These are phyloP conservation scores for Fragum whitleyi DNA, from an alignment of 2,888 invertebrate species.

Conservation along the genomic window DNA sequence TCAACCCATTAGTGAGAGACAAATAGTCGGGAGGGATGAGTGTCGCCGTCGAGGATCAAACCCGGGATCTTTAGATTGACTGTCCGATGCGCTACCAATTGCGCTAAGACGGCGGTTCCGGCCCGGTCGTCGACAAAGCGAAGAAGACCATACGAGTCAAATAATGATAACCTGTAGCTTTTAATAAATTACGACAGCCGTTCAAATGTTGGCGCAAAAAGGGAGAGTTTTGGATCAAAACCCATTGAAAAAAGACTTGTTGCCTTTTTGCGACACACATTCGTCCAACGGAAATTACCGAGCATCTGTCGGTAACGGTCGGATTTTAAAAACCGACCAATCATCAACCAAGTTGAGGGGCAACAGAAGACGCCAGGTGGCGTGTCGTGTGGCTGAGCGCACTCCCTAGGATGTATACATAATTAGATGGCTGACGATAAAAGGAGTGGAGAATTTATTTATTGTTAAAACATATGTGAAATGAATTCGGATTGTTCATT, in stretches of 20 bases:
- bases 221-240: background rate
- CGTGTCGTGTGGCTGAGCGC: constrained; percentile 10
- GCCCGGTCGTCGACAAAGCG: too few relatives aligned
- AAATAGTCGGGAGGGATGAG: too few relatives aligned
- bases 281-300: constrained; percentile 23
- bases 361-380: constrained; percentile 12
- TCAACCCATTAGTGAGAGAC: too few relatives aligned
- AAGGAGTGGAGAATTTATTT: constrained; percentile 18
- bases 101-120: too few relatives aligned
- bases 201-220: background rate
- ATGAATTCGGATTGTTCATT: constrained; percentile 29
- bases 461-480: constrained; percentile 28
- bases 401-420: constrained; percentile 13
- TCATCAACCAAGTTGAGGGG: background rate
- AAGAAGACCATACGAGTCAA: too few relatives aligned
- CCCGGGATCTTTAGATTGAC: too few relatives aligned
- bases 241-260: constrained; percentile 18
- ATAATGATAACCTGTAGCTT: too few relatives aligned
- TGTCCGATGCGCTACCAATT: too few relatives aligned
- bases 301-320: constrained; percentile 29
- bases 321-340: constrained; percentile 16
- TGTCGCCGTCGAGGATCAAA: too few relatives aligned
- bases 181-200: too few relatives aligned
- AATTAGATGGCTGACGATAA: constrained; percentile 20
- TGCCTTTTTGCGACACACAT: constrained; percentile 6